Evolutionary conservation across 2,888 invertebrate genomes (phyloP).

Genomic region (Mechanitis messenoides): DNA sequence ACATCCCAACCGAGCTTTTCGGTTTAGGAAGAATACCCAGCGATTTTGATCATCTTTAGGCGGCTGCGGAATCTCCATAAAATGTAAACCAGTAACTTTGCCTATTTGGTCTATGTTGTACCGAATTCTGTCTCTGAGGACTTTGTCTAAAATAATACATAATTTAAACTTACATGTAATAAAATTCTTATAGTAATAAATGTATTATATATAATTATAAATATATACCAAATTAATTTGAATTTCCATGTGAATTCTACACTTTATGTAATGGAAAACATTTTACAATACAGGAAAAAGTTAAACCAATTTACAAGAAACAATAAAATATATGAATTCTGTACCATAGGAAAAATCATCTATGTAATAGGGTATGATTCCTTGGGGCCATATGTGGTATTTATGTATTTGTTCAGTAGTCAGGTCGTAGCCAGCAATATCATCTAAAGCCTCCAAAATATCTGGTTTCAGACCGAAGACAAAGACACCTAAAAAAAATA

Average conservation of each 20-base stretch:
- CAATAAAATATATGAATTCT: constrained; percentile 1
- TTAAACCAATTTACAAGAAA: background rate
- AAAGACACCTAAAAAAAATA: background rate
- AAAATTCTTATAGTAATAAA: no score
- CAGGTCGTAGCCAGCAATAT: constrained; percentile 43
- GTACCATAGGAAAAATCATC: constrained; percentile 58
- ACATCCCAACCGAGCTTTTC: constrained; percentile 46
- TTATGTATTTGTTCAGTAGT: constrained; percentile 42
- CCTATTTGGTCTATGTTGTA: constrained; percentile 41
- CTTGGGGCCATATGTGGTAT: constrained; percentile 57
- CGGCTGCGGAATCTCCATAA: constrained; percentile 47
- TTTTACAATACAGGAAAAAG: background rate
- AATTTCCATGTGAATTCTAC: no score
- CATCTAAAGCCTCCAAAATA: constrained; percentile 9
- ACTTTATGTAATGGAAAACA: no score
- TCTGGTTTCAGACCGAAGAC: background rate
- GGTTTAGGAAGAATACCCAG: constrained; percentile 59
- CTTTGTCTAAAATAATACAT: constrained; percentile 41
- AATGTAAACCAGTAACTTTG: constrained; percentile 41
- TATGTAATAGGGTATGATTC: constrained; percentile 56
- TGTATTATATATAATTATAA: no score
- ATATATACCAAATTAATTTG: background rate
- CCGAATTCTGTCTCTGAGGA: constrained; percentile 53
- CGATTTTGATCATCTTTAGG: constrained; percentile 42
- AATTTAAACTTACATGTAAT: background rate